Evolutionary conservation across 2,113 vertebrate genomes (phyloP).

Genomic region (Nesoenas mayeri): DNA sequence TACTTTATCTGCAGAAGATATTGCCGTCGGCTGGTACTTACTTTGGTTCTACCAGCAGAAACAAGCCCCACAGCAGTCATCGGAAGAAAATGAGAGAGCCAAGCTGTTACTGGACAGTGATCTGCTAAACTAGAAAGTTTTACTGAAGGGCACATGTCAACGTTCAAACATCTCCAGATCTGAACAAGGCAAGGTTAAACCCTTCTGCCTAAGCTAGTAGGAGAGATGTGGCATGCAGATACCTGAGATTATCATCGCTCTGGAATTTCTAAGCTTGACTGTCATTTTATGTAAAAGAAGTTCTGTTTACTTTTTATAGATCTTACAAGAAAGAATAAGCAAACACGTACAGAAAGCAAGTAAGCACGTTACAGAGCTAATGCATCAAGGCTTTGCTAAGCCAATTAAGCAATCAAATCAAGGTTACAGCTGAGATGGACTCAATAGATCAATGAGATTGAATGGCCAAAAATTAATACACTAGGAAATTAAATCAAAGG

Average conservation of each 20-base stretch:
- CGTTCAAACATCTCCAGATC: not conserved
- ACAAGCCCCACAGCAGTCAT: not conserved
- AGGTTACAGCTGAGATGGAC: constrained; percentile 29
- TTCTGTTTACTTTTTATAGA: not conserved
- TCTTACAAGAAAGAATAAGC: not conserved
- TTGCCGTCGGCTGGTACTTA: not conserved
- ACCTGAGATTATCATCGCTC: not conserved
- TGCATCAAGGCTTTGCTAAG: constrained; percentile 15
- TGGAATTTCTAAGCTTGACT: not conserved
- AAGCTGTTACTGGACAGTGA: not conserved
- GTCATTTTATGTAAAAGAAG: not conserved
- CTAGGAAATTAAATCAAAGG: constrained; percentile 37
- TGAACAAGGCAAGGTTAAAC: not conserved
- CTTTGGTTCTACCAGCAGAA: not conserved
- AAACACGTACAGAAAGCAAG: not conserved
- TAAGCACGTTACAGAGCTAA: not conserved
- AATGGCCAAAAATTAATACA: constrained; percentile 35
- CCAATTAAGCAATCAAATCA: constrained; percentile 48
- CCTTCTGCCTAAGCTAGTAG: not conserved
- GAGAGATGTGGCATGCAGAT: not conserved
- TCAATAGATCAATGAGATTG: constrained; percentile 27
- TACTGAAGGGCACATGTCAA: not conserved
- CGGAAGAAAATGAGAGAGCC: not conserved
- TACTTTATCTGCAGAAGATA: not conserved
- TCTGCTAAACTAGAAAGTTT: not conserved